Percentiles rank a stretch among this genome's conserved stretches.
Evolutionary conservation across 2,113 vertebrate genomes (phyloP).

Genomic region (Ginglymostoma cirratum): DNA sequence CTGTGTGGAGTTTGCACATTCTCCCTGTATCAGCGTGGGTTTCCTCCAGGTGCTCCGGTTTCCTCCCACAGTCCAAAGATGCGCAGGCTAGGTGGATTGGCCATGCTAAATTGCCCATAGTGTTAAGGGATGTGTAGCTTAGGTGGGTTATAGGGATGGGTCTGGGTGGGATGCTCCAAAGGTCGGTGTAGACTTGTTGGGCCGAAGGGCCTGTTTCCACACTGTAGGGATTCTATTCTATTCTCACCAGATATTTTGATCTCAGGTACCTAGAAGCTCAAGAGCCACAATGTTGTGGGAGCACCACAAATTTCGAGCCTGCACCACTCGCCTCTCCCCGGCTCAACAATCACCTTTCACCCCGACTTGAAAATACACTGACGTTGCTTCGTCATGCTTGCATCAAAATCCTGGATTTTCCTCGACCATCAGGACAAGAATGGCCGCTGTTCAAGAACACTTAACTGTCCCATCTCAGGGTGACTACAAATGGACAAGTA

Average conservation of each 20-base stretch:
- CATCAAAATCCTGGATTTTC: neutral
- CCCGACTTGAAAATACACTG: neutral
- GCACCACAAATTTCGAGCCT: neutral
- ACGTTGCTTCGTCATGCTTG: neutral
- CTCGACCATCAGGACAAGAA: neutral
- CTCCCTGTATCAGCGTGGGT: too few species aligned
- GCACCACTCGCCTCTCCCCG: neutral
- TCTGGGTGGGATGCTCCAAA: too few species aligned
- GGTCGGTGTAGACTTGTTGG: too few species aligned
- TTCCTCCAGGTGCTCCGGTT: too few species aligned
- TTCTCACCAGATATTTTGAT: neutral
- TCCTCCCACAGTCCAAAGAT: too few species aligned
- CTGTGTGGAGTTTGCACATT: too few species aligned
- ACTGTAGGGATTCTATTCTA: too few species aligned
- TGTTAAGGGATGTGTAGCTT: too few species aligned
- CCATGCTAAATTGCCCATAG: too few species aligned
- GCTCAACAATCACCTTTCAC: neutral
- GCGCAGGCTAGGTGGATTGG: too few species aligned
- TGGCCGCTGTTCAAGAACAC: neutral
- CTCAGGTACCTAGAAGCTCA: neutral
- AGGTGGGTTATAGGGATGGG: too few species aligned
- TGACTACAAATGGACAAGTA: neutral
- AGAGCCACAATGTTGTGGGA: neutral
- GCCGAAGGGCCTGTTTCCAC: too few species aligned
- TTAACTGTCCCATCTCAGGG: neutral